Base-by-base conservation (phyloP, 2,888 invertebrate species). In the Torymus aiolomorphi region DNA sequence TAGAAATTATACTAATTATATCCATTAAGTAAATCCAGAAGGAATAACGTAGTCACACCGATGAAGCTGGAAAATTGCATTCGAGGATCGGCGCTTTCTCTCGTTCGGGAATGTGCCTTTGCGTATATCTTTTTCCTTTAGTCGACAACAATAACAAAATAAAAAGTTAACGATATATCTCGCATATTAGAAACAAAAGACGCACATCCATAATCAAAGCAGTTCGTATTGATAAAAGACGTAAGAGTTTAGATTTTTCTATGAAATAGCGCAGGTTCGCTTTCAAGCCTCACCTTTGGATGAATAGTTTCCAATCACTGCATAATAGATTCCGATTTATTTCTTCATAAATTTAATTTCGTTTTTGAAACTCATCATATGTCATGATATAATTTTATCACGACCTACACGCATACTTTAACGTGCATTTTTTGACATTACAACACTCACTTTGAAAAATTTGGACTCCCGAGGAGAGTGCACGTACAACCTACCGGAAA, bases 51-150 rank as follows among this genome's bases (percentile, higher is more conserved):
- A 71, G 14, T 42, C 8, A 42, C 42, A 42, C 42, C 42, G 42
- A 42, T 42, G 42, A 42, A 56, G 54, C 14, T 62, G 52, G 51
- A 67, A 49, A 69, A 42, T 59, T 63, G 2, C 42, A 54, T 63
- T 51, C 8, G 42, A 67, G 57, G 42, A 20, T 31, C 24, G 69
- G 69, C 76, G 71, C 70, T 61, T 78, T 84, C 77, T 82, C 76
- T 81, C 76, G 70, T 80, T 84, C 76, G 76, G 83, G 82, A 83
- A 80, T 73, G 82, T 83, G 84, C 83, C 83, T 84, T 85, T 80
- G 74, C 76, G 82, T 77, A 77, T 42, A 42, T 42, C 24, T 56
- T 56, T 65, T 74, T 42, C 56, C 52, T n/a, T 57, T 20, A 74
- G 73, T 82, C 63, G 13, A 59, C 42, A 42, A 42, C 42, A 42